Evolutionary conservation across 2,113 vertebrate genomes (phyloP).

Genomic region (Spizaetus ornatus): DNA sequence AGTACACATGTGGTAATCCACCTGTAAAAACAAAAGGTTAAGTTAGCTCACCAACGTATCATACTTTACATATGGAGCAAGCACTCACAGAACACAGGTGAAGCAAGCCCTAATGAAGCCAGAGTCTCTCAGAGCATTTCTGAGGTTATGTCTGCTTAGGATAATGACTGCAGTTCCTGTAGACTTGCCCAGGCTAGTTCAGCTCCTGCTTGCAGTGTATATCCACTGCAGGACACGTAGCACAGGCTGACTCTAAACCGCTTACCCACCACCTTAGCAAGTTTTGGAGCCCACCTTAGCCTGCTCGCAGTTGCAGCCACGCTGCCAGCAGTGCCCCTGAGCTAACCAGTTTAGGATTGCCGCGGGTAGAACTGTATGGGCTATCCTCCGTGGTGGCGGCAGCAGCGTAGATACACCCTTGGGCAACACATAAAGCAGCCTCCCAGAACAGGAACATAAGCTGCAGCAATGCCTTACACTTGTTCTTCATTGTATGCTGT

Average conservation of each 20-base stretch:
- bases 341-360: not conserved
- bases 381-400: not conserved
- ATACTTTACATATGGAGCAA: rapidly evolving
- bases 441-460: not conserved
- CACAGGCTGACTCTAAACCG: not conserved
- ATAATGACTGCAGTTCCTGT: not conserved
- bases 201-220: not conserved
- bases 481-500: rapidly evolving
- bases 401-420: not conserved
- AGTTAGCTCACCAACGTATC: not conserved
- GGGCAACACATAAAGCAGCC: not conserved
- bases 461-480: not conserved
- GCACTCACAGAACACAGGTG: not conserved
- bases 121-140: not conserved
- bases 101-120: not conserved
- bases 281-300: not conserved
- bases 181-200: not conserved
- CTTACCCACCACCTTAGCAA: not conserved
- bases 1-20: not conserved
- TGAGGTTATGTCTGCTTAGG: not conserved
- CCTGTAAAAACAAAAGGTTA: not conserved
- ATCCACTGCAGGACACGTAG: not conserved
- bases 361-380: not conserved
- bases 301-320: rapidly evolving
- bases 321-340: not conserved